Evolutionary conservation across 2,113 vertebrate species (phyloP), one percentile per base, ranked within the genome.

Genomic region (Chionomys nivalis): DNA sequence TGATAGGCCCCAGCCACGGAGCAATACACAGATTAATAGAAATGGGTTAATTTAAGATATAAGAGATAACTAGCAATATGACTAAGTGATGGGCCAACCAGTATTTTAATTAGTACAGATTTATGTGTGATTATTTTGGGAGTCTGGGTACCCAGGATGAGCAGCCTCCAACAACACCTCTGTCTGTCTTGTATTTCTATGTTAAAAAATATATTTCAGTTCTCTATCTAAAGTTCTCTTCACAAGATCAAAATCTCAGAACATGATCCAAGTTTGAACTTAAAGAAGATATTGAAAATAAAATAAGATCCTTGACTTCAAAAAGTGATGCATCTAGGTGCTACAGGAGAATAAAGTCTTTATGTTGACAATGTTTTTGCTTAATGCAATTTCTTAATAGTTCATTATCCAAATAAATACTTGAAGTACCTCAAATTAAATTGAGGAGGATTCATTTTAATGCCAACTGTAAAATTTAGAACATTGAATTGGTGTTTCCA

Each of bases 401-500:
- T 94, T 93, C 61, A 96, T 68, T 91, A 86, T 44, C 28, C 39
- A 76, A 68, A 86, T 33, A 78, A 94, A 93, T 91, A n/a, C 58
- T 96, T 87, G 31, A 92, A 85, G 28, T 61, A 79, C 94, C 7
- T 87, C n/a, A 19, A 94, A 90, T 63, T 91, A 94, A 96, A 36
- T 77, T 87, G 72, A 97, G 52, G 79, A 94, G 68, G 3, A 93
- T 91, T 58, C 68, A 31, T 31, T 95, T 76, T 94, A 96, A 82
- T 96, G 19, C 78, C 66, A 83, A 94, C 76, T 93, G 94, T 92
- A 83, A 96, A 96, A 94, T 93, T 96, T 94, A 96, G 94, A 97
- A 76, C 61, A 63, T 66, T 94, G 89, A 97, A 87, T 86, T 88
- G 76, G 55, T 93, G 85, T 21, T 94, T 94, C 58, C 26, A 86